These are phyloP conservation scores for Eurytoma adleriae DNA, from an alignment of 2,888 invertebrate genomes.

Conservation along the genomic window DNA sequence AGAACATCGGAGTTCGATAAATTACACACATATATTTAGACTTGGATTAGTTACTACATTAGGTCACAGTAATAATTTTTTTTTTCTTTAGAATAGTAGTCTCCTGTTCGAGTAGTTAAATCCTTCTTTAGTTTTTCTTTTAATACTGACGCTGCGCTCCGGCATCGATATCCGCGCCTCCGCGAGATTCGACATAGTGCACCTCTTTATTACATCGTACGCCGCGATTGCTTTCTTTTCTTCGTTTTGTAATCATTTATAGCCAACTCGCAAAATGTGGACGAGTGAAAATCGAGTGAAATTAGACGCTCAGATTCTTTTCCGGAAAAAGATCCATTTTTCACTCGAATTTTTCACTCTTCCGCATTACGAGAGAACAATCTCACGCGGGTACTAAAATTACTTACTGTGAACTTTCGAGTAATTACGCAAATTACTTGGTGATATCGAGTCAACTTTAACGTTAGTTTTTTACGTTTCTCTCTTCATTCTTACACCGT, in stretches of 20 bases:
- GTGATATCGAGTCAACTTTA: conserved; percentile 47
- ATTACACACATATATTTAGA: conserved; percentile 45
- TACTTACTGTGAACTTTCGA: conserved; percentile 49
- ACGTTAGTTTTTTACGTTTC: conserved; percentile 15
- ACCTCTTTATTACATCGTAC: no score
- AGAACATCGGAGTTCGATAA: conserved; percentile 29
- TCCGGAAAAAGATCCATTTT: not conserved
- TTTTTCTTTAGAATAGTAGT: conserved; percentile 41
- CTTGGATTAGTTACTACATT: conserved; percentile 49
- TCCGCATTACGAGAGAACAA: no score
- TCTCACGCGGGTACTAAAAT: conserved; percentile 38
- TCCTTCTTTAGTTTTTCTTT: no score
- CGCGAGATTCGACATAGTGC: not conserved
- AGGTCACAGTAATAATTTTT: conserved; percentile 53
- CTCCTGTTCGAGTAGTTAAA: not conserved
- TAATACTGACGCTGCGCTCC: conserved; percentile 44
- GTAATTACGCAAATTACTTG: conserved; percentile 44
- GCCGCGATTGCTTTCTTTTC: no score
- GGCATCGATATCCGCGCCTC: not conserved
- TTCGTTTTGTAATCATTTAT: no score
- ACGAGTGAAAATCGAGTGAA: not conserved
- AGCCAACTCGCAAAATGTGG: not conserved
- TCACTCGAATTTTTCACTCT: conserved; percentile 5
- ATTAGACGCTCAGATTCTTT: not conserved
- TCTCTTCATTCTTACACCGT: conserved; percentile 51